These are phyloP conservation scores for Porites australiensis DNA, from an alignment of 64 coral and sea anemone genomes.

Conservation along the genomic window DNA sequence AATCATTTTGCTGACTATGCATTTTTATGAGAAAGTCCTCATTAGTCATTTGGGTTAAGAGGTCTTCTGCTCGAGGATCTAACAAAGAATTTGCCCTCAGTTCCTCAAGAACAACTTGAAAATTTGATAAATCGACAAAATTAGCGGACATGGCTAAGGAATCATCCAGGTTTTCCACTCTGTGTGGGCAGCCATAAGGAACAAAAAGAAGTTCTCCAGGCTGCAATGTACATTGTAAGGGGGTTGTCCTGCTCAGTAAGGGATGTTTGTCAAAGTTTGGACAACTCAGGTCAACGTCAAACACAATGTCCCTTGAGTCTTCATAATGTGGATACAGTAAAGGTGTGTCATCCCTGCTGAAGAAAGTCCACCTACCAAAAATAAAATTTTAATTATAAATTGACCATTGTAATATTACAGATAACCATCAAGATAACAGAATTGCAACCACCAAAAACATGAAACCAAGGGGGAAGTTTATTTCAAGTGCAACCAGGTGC, in stretches of 20 bases:
- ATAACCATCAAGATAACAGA: no score
- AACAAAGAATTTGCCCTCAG: slow-evolving; percentile 35
- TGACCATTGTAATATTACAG: no score
- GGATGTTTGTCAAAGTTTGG: slow-evolving; percentile 57
- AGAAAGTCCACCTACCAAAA: slow-evolving; percentile 63
- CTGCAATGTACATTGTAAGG: slow-evolving; percentile 41
- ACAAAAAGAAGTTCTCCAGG: slow-evolving; percentile 72
- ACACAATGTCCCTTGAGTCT: slow-evolving; percentile 56
- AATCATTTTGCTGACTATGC: slow-evolving; percentile 62
- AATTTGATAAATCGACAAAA: slow-evolving; percentile 69
- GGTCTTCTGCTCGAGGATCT: slow-evolving; percentile 33
- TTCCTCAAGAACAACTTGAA: slow-evolving; percentile 46
- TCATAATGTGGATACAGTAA: slow-evolving; percentile 70
- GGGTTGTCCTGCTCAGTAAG: slow-evolving; percentile 25
- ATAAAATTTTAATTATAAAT: neutral
- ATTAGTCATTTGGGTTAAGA: slow-evolving; percentile 28
- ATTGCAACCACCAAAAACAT: no score
- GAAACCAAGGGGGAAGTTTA: no score
- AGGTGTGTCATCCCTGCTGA: slow-evolving; percentile 51
- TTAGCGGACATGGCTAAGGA: slow-evolving; percentile 67
- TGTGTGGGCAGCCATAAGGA: slow-evolving; percentile 61
- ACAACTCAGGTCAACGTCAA: slow-evolving; percentile 51
- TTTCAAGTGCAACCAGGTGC: no score
- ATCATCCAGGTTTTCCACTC: slow-evolving; percentile 72
- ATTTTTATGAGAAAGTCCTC: slow-evolving; percentile 41